Evolutionary conservation across 2,888 invertebrate genomes (phyloP), one percentile per base, ranked within the genome.

Genomic region (Leptinotarsa tumamoca): DNA sequence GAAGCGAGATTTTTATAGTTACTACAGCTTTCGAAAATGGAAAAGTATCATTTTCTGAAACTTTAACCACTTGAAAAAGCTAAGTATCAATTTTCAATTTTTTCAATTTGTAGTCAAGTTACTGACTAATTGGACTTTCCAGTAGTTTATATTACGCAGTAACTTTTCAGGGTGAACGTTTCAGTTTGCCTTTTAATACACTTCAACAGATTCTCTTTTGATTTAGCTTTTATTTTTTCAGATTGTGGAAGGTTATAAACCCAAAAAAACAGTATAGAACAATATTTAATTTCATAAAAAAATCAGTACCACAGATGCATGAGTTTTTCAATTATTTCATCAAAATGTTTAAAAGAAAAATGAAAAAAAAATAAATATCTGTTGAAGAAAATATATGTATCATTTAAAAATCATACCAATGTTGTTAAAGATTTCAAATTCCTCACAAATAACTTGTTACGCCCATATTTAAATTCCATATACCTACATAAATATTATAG

Each of bases 381-480:
- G 0, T 21, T 13, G 15, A 72, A 71, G 51, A 51, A 66, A 21
- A 43, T 43, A 43, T 43, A 43, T 43, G 43, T 43, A 43, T 10
- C 43, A 43, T 43, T 10, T 7, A 13, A 15, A 72, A 33, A 56
- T 4, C 14, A 58, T 21, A 58, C 15, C 21, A 58, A 58, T 58
- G 21, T 58, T 27, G 58, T 23, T 56, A 18, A 49, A 27, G 21
- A 56, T 74, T 71, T 71, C 77, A 78, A 72, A 76, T 71, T 79
- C 76, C 78, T 72, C 76, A 77, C 80, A 77, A 79, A 78, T 63
- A 74, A 66, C 67, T 52, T 66, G 73, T 77, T 75, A 73, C 75
- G 73, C 77, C 77, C 79, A 78, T 72, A 75, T 73, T 73, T 66
- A 72, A 75, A 76, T 73, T 78, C 74, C 76, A 76, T 78, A 74